phyloP scores from a whole-genome alignment of 2,888 invertebrate genomes.

The Morinoia aosen region DNA sequence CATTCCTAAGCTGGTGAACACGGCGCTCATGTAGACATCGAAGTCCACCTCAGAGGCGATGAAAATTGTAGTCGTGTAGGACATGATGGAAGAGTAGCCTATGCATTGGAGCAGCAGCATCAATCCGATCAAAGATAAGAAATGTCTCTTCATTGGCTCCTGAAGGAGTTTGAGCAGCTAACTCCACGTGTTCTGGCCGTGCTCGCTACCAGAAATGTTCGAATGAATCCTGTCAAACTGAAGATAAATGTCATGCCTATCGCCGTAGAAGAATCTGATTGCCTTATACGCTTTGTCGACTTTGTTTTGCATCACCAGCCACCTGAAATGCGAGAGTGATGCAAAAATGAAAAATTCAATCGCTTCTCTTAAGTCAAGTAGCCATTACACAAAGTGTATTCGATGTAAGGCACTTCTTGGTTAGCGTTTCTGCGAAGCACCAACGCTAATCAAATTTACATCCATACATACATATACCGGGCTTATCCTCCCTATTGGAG shows the following conservation, averaged over 20 bases:
- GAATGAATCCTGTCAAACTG: slow-evolving; percentile 55
- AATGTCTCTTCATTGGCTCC: slow-evolving; percentile 6
- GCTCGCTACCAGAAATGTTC: slow-evolving; percentile 27
- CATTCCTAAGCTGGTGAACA: slow-evolving; percentile 48
- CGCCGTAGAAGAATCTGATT: slow-evolving; percentile 58
- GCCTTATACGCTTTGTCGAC: slow-evolving; percentile 55
- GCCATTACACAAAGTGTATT: not conserved
- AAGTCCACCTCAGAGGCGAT: slow-evolving; percentile 19
- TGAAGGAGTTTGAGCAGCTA: slow-evolving; percentile 54
- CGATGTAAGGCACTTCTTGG: too few species aligned
- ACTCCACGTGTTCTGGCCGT: slow-evolving; percentile 16
- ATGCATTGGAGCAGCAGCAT: slow-evolving; percentile 55
- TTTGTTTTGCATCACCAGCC: slow-evolving; percentile 55
- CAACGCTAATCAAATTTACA: too few species aligned
- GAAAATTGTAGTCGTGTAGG: slow-evolving; percentile 54
- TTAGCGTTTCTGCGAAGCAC: too few species aligned
- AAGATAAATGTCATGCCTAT: slow-evolving; percentile 46
- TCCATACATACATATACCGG: too few species aligned
- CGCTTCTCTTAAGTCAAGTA: not conserved
- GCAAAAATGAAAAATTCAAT: not conserved
- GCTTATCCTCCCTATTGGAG: too few species aligned
- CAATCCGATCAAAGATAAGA: slow-evolving; percentile 54
- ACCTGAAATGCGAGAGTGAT: slow-evolving; percentile 37
- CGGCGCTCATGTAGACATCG: slow-evolving; percentile 44
- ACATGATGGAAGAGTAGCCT: slow-evolving; percentile 50